Percentiles rank a stretch among this genome's conserved stretches.
phyloP scores from a whole-genome alignment of 2,888 invertebrate genomes.

The Euplexia lucipara region DNA sequence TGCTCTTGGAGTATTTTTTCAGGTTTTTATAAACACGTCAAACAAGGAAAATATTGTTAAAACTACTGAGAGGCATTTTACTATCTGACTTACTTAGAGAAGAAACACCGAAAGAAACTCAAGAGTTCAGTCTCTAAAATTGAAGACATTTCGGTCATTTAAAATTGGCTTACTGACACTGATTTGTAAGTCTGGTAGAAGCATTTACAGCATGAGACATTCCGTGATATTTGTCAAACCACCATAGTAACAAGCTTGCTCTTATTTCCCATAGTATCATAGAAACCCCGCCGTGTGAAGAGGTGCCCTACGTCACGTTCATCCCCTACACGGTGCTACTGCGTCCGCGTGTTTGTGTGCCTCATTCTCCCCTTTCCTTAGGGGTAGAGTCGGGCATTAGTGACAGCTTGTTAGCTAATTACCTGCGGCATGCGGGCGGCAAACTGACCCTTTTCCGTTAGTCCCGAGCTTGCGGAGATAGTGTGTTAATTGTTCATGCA shows the following conservation, averaged over 20 bases:
- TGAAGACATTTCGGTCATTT: too few relatives aligned
- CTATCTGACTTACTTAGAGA: too few relatives aligned
- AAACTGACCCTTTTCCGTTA: conserved; percentile 47
- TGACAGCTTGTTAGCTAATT: conserved; percentile 63
- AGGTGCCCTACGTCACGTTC: conserved; percentile 54
- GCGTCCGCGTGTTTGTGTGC: conserved; percentile 39
- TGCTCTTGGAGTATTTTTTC: too few relatives aligned
- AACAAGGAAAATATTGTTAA: too few relatives aligned
- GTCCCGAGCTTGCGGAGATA: conserved; percentile 31
- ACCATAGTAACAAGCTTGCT: conserved; percentile 9
- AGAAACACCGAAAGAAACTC: too few relatives aligned
- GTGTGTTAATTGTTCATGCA: conserved; percentile 17
- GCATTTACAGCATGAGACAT: neutral
- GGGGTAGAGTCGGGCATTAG: conserved; percentile 60
- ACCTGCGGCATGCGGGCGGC: conserved; percentile 42
- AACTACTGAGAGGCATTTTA: too few relatives aligned
- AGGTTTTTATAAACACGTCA: too few relatives aligned
- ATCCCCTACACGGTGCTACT: conserved; percentile 41
- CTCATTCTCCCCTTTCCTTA: conserved; percentile 56
- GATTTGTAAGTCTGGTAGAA: neutral
- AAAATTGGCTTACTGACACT: too few relatives aligned
- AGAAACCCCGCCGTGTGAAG: conserved; percentile 32
- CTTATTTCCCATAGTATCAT: conserved; percentile 17
- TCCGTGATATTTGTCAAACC: neutral
- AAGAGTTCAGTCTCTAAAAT: too few relatives aligned